phyloP scores from a whole-genome alignment of 2,888 invertebrate species.

The Drosophila villosipedis region DNA sequence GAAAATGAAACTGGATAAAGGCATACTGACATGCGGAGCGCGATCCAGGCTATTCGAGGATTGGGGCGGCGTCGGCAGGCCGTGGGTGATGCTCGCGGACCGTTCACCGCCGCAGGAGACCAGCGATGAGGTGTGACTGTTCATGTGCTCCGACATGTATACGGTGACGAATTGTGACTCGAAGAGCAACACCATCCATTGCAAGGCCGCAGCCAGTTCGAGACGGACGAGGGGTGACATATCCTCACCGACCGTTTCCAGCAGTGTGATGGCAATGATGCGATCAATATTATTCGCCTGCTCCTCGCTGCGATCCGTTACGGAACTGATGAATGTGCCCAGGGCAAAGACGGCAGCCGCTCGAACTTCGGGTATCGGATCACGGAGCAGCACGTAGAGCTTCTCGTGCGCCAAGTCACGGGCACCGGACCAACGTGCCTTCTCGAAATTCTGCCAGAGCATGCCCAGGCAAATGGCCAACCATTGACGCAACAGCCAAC shows the following conservation, averaged over 20 bases:
- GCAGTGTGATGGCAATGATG: conserved; percentile 94
- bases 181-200: conserved; percentile 94
- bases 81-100: conserved; percentile 76
- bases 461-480: conserved; percentile 94
- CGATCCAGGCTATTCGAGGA: conserved; percentile 85
- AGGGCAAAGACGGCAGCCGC: conserved; percentile 97
- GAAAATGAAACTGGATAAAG: conserved; percentile 86
- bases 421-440: conserved; percentile 97
- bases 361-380: conserved; percentile 95
- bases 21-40: conserved; percentile 84
- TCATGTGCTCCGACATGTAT: conserved; percentile 87
- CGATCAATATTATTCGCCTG: conserved; percentile 98
- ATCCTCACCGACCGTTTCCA: conserved; percentile 91
- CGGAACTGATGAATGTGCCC: conserved; percentile 96
- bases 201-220: conserved; percentile 94
- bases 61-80: conserved; percentile 45
- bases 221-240: conserved; percentile 95
- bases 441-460: conserved; percentile 95
- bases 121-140: conserved; percentile 55
- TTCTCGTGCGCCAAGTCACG: conserved; percentile 98
- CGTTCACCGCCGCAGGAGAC: conserved; percentile 66
- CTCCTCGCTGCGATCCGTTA: conserved; percentile 93
- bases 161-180: conserved; percentile 95
- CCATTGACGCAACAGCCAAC: conserved; percentile 92
- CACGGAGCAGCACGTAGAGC: conserved; percentile 91